Evolutionary conservation across 1,140 invertebrate species (phyloP).

Genomic region (Pseudoatta argentina): DNA sequence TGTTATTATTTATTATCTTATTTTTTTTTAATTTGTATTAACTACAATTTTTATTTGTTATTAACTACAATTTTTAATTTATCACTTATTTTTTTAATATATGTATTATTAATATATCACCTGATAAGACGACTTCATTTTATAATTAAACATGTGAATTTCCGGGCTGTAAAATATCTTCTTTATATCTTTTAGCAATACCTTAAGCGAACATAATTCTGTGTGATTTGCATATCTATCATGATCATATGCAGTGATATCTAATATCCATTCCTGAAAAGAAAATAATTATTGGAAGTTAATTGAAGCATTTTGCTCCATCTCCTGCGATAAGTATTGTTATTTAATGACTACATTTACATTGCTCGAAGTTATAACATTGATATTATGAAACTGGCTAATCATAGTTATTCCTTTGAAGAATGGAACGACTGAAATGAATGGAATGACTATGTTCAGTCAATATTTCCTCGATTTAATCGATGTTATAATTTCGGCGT

Average conservation of each 20-base stretch:
- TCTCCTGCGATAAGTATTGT: not conserved
- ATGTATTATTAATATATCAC: conserved; percentile 65
- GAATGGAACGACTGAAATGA: too few species aligned
- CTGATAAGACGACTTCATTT: conserved; percentile 83
- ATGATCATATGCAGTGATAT: conserved; percentile 81
- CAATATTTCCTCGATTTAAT: too few species aligned
- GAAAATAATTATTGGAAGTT: conserved; percentile 23
- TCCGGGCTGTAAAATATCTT: conserved; percentile 81
- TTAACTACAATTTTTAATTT: too few species aligned
- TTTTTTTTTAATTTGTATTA: too few species aligned
- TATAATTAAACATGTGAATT: conserved; percentile 83
- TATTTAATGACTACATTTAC: too few species aligned
- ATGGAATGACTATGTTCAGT: too few species aligned
- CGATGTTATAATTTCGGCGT: too few species aligned
- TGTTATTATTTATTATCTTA: too few species aligned
- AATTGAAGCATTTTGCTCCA: not conserved
- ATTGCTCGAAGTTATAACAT: too few species aligned
- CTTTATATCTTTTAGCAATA: conserved; percentile 82
- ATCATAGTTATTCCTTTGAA: too few species aligned
- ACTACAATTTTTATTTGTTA: too few species aligned
- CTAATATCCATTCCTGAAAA: conserved; percentile 83
- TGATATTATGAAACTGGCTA: too few species aligned
- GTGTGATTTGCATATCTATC: conserved; percentile 85
- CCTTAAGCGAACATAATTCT: conserved; percentile 81
- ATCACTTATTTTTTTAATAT: not conserved